Conservation (phyloP, 2,113 vertebrate species). For the Leucosticte australis region DNA sequence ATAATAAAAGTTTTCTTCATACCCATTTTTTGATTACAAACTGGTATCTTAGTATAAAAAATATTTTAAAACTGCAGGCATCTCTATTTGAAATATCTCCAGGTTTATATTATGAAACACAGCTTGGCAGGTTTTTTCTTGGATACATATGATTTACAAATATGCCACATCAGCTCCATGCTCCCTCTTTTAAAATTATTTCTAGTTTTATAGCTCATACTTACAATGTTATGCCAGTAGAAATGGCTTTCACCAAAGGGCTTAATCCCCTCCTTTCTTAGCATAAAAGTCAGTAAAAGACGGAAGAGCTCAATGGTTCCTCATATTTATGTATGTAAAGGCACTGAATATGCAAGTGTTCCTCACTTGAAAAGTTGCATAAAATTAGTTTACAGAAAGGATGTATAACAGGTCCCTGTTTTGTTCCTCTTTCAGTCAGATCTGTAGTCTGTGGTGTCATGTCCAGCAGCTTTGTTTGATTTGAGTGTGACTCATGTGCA, state of each 20-base stretch:
- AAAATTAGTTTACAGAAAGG: not conserved
- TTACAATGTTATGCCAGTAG: not conserved
- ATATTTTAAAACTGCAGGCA: not conserved
- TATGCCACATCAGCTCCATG: fast-evolving
- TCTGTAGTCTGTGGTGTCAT: not conserved
- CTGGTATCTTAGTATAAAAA: not conserved
- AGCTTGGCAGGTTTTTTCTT: not conserved
- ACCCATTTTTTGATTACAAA: not conserved
- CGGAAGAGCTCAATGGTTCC: not conserved
- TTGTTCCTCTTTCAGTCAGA: not conserved
- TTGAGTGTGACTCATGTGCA: not conserved
- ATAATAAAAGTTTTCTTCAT: not conserved
- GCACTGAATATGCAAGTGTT: not conserved
- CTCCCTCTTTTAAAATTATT: not conserved
- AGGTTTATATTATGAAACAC: not conserved
- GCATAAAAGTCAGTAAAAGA: not conserved
- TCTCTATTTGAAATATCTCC: not conserved
- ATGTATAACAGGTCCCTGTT: not conserved
- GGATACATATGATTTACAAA: not conserved
- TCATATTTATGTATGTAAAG: not conserved
- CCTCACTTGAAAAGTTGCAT: not conserved
- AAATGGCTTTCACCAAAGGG: not conserved
- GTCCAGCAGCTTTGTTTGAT: not conserved
- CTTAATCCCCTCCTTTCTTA: not conserved
- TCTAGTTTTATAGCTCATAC: not conserved